Evolutionary conservation across 2,113 vertebrate genomes (phyloP).

Genomic region (Setophaga petechia): DNA sequence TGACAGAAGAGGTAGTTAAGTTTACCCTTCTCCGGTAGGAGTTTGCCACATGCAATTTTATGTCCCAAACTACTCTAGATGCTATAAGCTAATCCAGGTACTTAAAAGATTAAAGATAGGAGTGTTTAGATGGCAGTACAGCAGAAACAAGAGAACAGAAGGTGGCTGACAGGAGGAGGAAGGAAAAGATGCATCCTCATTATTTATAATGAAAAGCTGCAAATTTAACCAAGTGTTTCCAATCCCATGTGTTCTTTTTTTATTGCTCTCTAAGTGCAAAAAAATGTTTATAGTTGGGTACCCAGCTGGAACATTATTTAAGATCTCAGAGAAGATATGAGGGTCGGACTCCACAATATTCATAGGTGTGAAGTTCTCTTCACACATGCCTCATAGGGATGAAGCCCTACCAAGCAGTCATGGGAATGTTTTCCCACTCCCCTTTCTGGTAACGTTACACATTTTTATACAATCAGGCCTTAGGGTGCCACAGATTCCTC

Average conservation of each 20-base stretch:
- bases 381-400: neutral
- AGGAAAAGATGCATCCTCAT: neutral
- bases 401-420: constrained; percentile 4
- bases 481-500: constrained; percentile 4
- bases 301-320: constrained; percentile 40
- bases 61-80: neutral
- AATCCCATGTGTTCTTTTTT: neutral
- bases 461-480: constrained; percentile 37
- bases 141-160: neutral
- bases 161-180: neutral
- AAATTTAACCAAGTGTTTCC: constrained; percentile 21
- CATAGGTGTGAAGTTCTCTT: constrained; percentile 19
- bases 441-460: neutral
- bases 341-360: neutral
- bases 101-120: neutral
- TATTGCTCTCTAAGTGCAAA: constrained; percentile 26
- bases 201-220: constrained; percentile 9
- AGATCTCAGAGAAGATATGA: neutral
- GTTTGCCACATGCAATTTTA: neutral
- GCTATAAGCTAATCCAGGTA: neutral
- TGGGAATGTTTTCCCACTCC: neutral
- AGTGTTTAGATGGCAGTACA: neutral
- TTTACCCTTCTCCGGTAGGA: neutral
- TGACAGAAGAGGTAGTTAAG: neutral
- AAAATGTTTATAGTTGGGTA: constrained; percentile 21